Base-by-base conservation (phyloP, 2,888 invertebrate genomes). In the Watsonalla binaria region DNA sequence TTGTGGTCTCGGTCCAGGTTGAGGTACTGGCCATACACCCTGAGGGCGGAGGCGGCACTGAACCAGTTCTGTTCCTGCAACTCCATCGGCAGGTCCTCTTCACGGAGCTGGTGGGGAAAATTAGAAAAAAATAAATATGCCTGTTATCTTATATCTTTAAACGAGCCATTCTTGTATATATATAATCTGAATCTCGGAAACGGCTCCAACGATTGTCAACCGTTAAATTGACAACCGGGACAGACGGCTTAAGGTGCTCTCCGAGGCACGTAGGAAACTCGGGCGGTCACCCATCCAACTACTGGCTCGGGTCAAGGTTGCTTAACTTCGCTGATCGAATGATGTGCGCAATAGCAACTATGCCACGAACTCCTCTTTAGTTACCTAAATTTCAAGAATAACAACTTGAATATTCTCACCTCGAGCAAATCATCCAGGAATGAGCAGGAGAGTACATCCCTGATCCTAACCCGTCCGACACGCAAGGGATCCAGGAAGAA, bases 1-100 rank as follows among this genome's bases (percentile, higher is more conserved):
- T 99, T 99, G 69, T 97, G 97, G 82, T 99, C 97, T 59, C 95
- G 93, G 77, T 99, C 99, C 58, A 99, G 89, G 82, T 97, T 97
- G 46, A 99, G 92, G 80, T 98, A 99, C 80, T 97, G 97, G 0
- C 97, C 97, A 79, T 99, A 99, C 2, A 99, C 97, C 46, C 96
- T 92, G 13, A 98, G 88, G 0, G 98, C 97, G 0, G 96, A 96
- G 0, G 96, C 94, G 37, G 96, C 96, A 39, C 97, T 97, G 82
- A 98, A 98, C 97, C 96, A 97, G 82, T 97, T 98, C 65, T 94
- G 94, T 71, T 97, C 96, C 72, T 96, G 96, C 8, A 94, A 85
- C 78, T 96, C 96, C 88, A 96, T 96, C 0, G 96, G 95, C 0
- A 96, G 84, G 58, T 95, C 95, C 81, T 95, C 96, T 79, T 96